These are phyloP conservation scores for Phylloscopus trochilus DNA, from an alignment of 2,113 vertebrate species.

Conservation along the genomic window DNA sequence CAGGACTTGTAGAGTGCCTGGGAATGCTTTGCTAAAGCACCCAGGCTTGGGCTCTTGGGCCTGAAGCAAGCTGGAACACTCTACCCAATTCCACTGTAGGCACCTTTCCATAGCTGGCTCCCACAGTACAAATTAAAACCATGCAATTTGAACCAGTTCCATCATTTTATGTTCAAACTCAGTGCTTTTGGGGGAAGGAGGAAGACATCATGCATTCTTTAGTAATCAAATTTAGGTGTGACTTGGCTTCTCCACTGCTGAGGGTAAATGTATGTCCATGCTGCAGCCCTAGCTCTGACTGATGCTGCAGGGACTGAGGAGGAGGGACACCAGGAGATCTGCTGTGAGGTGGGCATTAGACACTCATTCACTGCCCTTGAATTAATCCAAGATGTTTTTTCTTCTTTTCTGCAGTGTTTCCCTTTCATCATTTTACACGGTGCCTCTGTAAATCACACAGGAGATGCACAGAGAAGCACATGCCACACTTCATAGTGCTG, in stretches of 20 bases:
- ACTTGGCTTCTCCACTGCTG: background rate
- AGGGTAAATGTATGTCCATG: background rate
- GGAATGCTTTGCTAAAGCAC: background rate
- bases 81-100: background rate
- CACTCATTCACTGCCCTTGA: background rate
- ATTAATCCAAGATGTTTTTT: background rate
- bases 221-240: background rate
- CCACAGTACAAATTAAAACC: background rate
- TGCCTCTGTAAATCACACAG: background rate
- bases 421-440: background rate
- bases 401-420: background rate
- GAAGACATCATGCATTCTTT: background rate
- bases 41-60: background rate
- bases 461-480: background rate
- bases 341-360: background rate
- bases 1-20: background rate
- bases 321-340: background rate
- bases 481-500: accelerated
- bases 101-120: background rate
- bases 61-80: background rate
- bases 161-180: background rate
- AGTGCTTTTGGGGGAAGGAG: background rate
- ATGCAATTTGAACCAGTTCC: background rate
- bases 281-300: background rate
- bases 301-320: background rate